Evolutionary conservation across 2,888 invertebrate genomes (phyloP).

Genomic region (Pemphredon lugubris): DNA sequence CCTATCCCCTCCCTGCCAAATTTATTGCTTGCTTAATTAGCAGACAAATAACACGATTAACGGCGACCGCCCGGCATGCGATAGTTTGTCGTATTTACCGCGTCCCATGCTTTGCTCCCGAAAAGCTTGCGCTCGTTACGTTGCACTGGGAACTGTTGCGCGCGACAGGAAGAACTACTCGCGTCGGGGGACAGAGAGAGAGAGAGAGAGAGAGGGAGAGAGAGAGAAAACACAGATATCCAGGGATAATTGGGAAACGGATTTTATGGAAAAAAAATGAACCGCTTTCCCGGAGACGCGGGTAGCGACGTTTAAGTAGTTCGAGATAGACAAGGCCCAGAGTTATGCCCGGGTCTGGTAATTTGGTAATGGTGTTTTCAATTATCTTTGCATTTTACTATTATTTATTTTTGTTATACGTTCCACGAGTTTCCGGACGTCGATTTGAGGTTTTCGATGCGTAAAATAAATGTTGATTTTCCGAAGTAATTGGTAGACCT

Average conservation of each 20-base stretch:
- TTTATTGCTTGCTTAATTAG: conserved; percentile 72
- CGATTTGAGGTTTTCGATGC: too few relatives aligned
- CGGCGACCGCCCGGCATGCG: conserved; percentile 48
- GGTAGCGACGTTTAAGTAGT: too few relatives aligned
- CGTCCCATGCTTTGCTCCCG: conserved; percentile 18
- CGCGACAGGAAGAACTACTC: conserved; percentile 32
- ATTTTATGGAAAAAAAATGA: conserved; percentile 18
- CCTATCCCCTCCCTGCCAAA: conserved; percentile 38
- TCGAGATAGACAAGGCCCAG: too few relatives aligned
- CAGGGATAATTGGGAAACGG: conserved; percentile 17
- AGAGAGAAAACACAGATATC: neutral
- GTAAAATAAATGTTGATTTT: too few relatives aligned
- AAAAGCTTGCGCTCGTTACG: conserved; percentile 16
- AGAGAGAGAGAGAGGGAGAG: conserved; percentile 10
- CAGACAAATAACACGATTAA: conserved; percentile 71
- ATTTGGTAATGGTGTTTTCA: too few relatives aligned
- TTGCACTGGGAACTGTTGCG: conserved; percentile 52
- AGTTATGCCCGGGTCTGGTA: too few relatives aligned
- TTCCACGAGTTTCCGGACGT: too few relatives aligned
- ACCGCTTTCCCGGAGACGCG: neutral
- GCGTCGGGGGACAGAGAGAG: neutral
- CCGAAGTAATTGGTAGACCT: too few relatives aligned
- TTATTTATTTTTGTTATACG: too few relatives aligned
- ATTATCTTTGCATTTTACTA: too few relatives aligned
- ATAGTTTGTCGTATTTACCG: conserved; percentile 57